These are phyloP conservation scores for Sebastes jordani DNA, from an alignment of 2,797 vertebrate genomes.

Conservation along the genomic window DNA sequence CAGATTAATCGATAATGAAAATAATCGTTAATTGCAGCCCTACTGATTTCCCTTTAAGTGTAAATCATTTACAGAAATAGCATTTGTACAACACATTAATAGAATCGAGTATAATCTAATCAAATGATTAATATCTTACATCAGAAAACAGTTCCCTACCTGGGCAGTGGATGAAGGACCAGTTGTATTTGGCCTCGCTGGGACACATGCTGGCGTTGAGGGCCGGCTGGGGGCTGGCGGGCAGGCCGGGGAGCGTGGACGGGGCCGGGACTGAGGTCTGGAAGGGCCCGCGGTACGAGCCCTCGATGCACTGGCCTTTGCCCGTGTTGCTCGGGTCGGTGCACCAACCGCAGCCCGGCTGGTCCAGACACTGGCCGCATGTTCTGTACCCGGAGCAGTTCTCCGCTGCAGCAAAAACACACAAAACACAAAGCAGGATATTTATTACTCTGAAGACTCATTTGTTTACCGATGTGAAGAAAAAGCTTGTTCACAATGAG, in stretches of 20 bases:
- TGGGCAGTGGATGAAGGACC: slow-evolving; percentile 98
- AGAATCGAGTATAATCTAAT: neutral
- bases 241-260: slow-evolving; percentile 81
- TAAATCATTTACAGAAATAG: neutral
- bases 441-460: no score
- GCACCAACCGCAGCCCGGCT: slow-evolving; percentile 97
- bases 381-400: slow-evolving; percentile 97
- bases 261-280: slow-evolving; percentile 81
- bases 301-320: slow-evolving; percentile 94
- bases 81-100: neutral
- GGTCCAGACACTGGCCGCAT: slow-evolving; percentile 93
- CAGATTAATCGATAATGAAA: no score
- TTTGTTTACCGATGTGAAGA: neutral
- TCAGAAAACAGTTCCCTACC: slow-evolving; percentile 74
- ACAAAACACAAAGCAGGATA: neutral
- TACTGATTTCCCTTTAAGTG: neutral
- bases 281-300: slow-evolving; percentile 91
- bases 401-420: slow-evolving; percentile 77
- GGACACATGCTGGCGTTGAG: slow-evolving; percentile 93
- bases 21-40: no score
- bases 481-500: neutral
- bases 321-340: slow-evolving; percentile 95
- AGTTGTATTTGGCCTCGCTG: slow-evolving; percentile 88
- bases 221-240: slow-evolving; percentile 78
- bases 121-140: neutral